These are phyloP conservation scores for Tridacna crocea DNA, from an alignment of 2,888 invertebrate species.

Conservation along the genomic window DNA sequence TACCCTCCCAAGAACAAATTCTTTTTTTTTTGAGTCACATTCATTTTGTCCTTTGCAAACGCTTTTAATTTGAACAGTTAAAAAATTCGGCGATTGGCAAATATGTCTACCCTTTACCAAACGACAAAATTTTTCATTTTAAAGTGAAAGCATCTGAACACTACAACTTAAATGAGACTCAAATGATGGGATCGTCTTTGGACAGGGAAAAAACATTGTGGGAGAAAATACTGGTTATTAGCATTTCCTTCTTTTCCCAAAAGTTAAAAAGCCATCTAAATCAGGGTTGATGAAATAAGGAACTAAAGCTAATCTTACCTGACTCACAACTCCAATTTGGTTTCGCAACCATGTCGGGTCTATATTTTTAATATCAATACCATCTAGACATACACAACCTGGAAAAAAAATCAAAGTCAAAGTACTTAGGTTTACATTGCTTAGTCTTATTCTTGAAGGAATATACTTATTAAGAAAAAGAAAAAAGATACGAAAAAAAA, in stretches of 20 bases:
- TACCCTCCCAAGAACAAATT: not conserved
- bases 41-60: not conserved
- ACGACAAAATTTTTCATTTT: not conserved
- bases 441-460: too few relatives aligned
- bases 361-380: slow-evolving; percentile 89
- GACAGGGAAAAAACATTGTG: too few relatives aligned
- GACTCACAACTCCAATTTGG: slow-evolving; percentile 95
- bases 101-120: not conserved
- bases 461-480: too few relatives aligned
- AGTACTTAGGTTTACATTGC: not conserved
- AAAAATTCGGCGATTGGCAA: not conserved
- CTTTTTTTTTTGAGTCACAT: not conserved
- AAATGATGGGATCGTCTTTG: not conserved
- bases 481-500: too few relatives aligned
- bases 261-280: too few relatives aligned
- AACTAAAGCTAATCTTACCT: slow-evolving; percentile 85
- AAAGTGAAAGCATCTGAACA: too few relatives aligned
- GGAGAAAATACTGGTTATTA: too few relatives aligned
- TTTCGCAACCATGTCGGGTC: slow-evolving; percentile 94
- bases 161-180: too few relatives aligned
- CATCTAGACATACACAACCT: slow-evolving; percentile 91
- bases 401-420: slow-evolving; percentile 13
- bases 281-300: too few relatives aligned
- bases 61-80: not conserved
- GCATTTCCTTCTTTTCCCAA: too few relatives aligned